A percentile compares a stretch with the other conserved stretches of the same genome.
phyloP scores from a whole-genome alignment of 2,888 invertebrate genomes.

The Hoplodrina ambigua region DNA sequence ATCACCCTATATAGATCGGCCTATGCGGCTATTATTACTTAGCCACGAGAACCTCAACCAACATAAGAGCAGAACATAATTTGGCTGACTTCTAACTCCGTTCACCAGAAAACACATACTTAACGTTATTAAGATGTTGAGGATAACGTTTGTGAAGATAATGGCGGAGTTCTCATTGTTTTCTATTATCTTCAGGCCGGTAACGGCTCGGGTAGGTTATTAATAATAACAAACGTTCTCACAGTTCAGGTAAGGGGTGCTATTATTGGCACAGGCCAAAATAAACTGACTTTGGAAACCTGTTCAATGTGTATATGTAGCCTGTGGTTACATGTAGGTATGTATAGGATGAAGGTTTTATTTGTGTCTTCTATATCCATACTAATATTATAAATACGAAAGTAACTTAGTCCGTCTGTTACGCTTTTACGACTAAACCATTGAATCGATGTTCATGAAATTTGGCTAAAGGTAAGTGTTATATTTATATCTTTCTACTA shows the following conservation, averaged over 20 bases:
- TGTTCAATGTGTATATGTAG: background rate
- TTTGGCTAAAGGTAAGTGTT: too few relatives aligned
- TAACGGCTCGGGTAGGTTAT: conserved; percentile 27
- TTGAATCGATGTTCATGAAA: too few relatives aligned
- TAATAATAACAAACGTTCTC: conserved; percentile 41
- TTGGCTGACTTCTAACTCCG: conserved; percentile 6
- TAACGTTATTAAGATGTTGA: conserved; percentile 21
- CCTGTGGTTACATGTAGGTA: background rate
- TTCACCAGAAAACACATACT: conserved; percentile 4
- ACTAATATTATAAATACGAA: too few relatives aligned
- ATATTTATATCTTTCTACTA: too few relatives aligned
- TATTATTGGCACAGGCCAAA: conserved; percentile 32
- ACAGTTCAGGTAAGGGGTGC: conserved; percentile 21
- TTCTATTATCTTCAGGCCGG: conserved; percentile 27
- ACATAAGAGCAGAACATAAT: background rate
- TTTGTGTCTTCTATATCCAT: too few relatives aligned
- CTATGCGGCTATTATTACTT: too few relatives aligned
- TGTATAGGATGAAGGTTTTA: too few relatives aligned
- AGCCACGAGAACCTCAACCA: too few relatives aligned
- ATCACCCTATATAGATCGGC: too few relatives aligned
- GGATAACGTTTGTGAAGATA: conserved; percentile 18
- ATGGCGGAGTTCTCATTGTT: conserved; percentile 32
- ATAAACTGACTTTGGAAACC: conserved; percentile 19
- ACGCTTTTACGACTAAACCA: too few relatives aligned
- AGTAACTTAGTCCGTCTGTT: too few relatives aligned